Conservation (phyloP, 2,797 vertebrate species). For the Anguilla marmorata region DNA sequence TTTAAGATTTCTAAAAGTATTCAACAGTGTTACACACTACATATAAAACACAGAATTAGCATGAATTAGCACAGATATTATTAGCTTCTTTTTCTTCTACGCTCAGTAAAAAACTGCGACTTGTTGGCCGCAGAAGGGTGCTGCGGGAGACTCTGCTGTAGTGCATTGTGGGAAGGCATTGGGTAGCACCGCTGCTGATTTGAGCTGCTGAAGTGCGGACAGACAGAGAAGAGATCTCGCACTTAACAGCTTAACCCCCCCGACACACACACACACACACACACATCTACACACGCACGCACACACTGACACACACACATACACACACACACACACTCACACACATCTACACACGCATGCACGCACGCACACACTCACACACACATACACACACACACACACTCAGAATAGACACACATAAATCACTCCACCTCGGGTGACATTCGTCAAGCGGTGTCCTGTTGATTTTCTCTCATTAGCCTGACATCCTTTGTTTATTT, state of each 20-base stretch:
- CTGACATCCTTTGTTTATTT: conserved; percentile 57
- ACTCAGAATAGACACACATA: neutral
- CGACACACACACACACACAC: neutral
- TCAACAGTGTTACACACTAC: neutral
- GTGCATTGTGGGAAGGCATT: neutral
- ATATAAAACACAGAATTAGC: neutral
- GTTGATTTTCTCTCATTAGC: neutral
- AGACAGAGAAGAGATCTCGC: neutral
- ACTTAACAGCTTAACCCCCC: neutral
- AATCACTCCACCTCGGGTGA: neutral
- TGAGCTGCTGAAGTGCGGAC: neutral
- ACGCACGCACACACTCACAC: neutral
- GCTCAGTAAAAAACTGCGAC: neutral
- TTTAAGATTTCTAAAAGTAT: neutral
- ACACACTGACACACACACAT: neutral
- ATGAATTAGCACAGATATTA: neutral
- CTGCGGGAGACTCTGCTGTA: neutral
- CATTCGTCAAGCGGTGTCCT: neutral
- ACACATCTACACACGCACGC: neutral
- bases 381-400: neutral
- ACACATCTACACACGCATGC: neutral
- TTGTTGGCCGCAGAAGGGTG: neutral
- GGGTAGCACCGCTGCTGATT: neutral
- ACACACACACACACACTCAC: conserved; percentile 6
- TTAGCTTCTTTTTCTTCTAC: neutral